phyloP scores from a whole-genome alignment of 2,888 invertebrate genomes.

The Falcaria lacertinaria region DNA sequence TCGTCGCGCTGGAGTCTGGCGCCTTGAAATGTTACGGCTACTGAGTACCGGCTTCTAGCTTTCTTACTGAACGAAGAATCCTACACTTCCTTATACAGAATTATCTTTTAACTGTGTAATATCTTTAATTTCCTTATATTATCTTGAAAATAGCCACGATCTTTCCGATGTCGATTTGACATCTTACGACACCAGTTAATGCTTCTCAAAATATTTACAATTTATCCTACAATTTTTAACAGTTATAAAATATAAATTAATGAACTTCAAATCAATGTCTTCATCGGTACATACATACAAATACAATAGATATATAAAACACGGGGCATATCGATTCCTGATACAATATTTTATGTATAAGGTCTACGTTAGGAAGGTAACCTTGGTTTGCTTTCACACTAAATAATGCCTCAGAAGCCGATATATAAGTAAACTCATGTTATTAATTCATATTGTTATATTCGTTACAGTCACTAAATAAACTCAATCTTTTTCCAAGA shows the following conservation, averaged over 20 bases:
- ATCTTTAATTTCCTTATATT: no score
- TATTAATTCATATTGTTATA: conserved; percentile 12
- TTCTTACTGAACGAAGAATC: not conserved
- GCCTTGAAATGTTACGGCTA: conserved; percentile 19
- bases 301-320: not conserved
- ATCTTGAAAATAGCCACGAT: no score
- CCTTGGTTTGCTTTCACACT: not conserved
- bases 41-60: not conserved
- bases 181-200: no score
- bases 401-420: not conserved
- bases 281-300: conserved; percentile 12
- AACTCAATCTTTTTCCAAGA: not conserved
- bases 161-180: no score
- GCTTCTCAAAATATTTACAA: no score
- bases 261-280: conserved; percentile 28
- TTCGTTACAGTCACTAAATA: conserved; percentile 14
- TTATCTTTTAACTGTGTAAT: no score
- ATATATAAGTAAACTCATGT: conserved; percentile 18
- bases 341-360: not conserved
- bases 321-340: not conserved
- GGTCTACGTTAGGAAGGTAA: not conserved
- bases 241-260: not conserved
- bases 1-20: conserved; percentile 33
- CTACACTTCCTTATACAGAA: not conserved
- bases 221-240: not conserved